Evolutionary conservation across 92 coral and sea anemone species (phyloP), one percentile per base, ranked within the genome.

Genomic region (Epizoanthus fatuus): DNA sequence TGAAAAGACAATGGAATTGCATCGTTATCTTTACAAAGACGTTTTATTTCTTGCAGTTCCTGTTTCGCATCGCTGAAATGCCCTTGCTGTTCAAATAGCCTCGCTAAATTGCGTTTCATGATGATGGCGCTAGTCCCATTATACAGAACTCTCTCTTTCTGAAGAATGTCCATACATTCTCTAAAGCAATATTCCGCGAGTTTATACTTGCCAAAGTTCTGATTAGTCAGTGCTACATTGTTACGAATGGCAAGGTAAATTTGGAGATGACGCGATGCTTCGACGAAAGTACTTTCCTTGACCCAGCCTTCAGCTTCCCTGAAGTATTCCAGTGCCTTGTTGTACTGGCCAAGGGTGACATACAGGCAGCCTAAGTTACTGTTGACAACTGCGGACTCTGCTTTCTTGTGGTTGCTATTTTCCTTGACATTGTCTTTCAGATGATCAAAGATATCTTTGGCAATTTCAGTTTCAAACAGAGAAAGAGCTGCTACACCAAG

Each of bases 151-250:
- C 2, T 19, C 6, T 51, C 40, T 3, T 52, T 2, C 47, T 32
- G 63, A 66, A 37, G 7, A 37, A 10, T 0, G 16, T 1, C 10
- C 0, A 74, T 12, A 42, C 79, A 12, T 3, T 74, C 63, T 15
- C 13, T 74, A 29, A 74, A 35, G 7, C 15, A 6, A 29, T 13
- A 22, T 17, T 54, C 64, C 2, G 79, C 63, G 51, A 5, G 37
- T 20, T 15, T 38, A 19, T 74, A 53, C 1, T 22, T 9, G 4
- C 79, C 79, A 54, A 53, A 62, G 7, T 3, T 54, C 4, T 53
- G 44, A 54, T 52, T 12, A 52, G 15, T 74, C 22, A 63, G 40
- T 35, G 63, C 79, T 4, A 74, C 22, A 32, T 74, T 74, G 58
- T 74, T 53, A 54, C 10, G 16, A 17, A 74, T 49, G 19, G 20